A percentile compares a stretch with the other conserved stretches of the same genome.
Conservation (phyloP, 1,140 invertebrate species). For the Sminthurinus signatus region DNA sequence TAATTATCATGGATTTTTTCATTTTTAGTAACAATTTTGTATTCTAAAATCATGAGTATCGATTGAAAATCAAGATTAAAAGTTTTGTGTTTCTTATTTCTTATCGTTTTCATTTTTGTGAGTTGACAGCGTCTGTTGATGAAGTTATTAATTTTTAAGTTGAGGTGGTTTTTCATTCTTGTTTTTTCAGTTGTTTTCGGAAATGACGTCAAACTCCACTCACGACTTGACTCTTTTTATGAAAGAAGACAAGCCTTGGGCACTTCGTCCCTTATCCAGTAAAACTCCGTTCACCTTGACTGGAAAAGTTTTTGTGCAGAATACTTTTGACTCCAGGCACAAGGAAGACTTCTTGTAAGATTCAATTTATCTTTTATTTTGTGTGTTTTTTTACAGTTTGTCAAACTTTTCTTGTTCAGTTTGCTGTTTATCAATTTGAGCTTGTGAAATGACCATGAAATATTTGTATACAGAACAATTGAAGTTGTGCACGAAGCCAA, state of each 20-base stretch:
- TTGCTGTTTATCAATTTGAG: too few relatives aligned
- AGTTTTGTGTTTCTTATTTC: neutral
- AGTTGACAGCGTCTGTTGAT: too few relatives aligned
- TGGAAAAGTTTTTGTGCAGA: conserved; percentile 8
- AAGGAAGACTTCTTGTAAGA: conserved; percentile 14
- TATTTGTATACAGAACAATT: neutral
- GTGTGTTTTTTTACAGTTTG: neutral
- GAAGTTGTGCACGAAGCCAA: conserved; percentile 6
- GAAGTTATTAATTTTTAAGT: too few relatives aligned
- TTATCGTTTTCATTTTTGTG: neutral
- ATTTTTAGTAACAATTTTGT: too few relatives aligned
- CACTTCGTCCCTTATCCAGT: neutral
- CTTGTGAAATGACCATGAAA: too few relatives aligned
- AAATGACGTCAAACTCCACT: neutral
- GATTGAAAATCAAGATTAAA: too few relatives aligned
- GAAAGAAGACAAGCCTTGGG: neutral
- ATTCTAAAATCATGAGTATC: too few relatives aligned
- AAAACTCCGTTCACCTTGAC: conserved; percentile 1
- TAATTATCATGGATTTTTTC: too few relatives aligned
- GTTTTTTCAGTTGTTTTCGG: neutral
- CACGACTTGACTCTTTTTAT: conserved; percentile 1
- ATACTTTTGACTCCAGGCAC: conserved; percentile 5
- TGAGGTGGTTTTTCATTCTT: too few relatives aligned
- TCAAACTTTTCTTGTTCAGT: too few relatives aligned
- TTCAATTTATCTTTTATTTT: neutral